These are phyloP conservation scores for Phylloscopus collybita DNA, from an alignment of 2,797 vertebrate species.

Conservation along the genomic window DNA sequence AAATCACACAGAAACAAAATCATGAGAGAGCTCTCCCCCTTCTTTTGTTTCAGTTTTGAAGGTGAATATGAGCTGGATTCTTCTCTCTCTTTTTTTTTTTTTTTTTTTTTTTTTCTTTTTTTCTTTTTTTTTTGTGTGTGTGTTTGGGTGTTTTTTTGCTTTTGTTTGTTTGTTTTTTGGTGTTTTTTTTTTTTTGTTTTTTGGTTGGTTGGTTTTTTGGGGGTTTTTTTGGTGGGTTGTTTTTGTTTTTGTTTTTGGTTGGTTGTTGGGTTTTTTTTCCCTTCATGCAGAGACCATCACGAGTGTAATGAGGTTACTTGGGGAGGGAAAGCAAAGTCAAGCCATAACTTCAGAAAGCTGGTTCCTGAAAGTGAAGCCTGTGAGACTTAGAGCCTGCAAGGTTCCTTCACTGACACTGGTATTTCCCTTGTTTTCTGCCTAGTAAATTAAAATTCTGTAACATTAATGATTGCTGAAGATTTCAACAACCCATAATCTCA, in stretches of 20 bases:
- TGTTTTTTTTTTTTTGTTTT: too few species aligned
- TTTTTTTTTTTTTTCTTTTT: fast-evolving
- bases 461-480: neutral
- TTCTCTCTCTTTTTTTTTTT: neutral
- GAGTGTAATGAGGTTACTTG: neutral
- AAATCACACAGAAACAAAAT: neutral
- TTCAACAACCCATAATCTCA: neutral
- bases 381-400: neutral
- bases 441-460: neutral
- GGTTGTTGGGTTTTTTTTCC: too few species aligned
- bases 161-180: too few species aligned
- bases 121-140: too few species aligned
- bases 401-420: neutral
- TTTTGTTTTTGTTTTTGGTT: too few species aligned
- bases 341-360: neutral
- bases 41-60: neutral
- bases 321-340: neutral
- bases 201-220: too few species aligned
- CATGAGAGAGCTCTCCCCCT: neutral
- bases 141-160: too few species aligned
- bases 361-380: neutral
- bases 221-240: too few species aligned
- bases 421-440: neutral
- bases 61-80: neutral
- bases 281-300: fast-evolving